Evolutionary conservation across 2,888 invertebrate species (phyloP), one percentile per base, ranked within the genome.

Genomic region (Anthophora plumipes): DNA sequence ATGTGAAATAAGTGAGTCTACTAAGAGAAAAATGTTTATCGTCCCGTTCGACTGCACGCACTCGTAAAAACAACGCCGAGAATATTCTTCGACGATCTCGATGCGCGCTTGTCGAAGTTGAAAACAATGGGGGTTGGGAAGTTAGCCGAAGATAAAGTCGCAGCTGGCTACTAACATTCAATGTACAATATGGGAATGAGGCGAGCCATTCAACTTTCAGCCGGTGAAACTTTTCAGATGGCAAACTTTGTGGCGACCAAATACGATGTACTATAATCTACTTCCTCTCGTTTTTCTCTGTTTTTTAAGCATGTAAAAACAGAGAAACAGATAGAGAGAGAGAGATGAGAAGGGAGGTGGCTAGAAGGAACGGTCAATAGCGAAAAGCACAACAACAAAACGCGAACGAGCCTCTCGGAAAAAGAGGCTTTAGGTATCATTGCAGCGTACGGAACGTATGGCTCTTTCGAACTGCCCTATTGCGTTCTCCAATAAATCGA

Each of bases 401-500:
- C 82, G 63, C 69, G 77, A 61, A 77, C 59, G 67, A 71, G 70
- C 43, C 41, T 52, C 60, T 54, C 57, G 76, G 73, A 77, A 87
- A 86, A 81, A 83, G 81, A 83, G 81, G 83, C 81, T 87, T 87
- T 85, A 67, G 86, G 72, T 85, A 87, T 87, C 76, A 59, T 64
- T 77, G 59, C 68, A 57, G 37, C 60, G 59, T 67, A 82, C 73
- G 77, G 63, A 86, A 85, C 78, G 85, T 85, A 86, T 80, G 80
- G 77, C 83, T 73, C 75, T 73, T 69, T 72, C 82, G 66, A 67
- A 61, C 82, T 73, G 61, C 57, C 71, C 80, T 70, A 76, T 61
- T 60, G 77, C 80, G 60, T 86, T 66, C 78, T 80, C 83, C 86
- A 72, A 86, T 86, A 86, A 86, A 86, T 86, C 83, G 86, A 86